These are phyloP conservation scores for Lepidothrix coronata DNA, from an alignment of 2,113 vertebrate species.

Conservation along the genomic window DNA sequence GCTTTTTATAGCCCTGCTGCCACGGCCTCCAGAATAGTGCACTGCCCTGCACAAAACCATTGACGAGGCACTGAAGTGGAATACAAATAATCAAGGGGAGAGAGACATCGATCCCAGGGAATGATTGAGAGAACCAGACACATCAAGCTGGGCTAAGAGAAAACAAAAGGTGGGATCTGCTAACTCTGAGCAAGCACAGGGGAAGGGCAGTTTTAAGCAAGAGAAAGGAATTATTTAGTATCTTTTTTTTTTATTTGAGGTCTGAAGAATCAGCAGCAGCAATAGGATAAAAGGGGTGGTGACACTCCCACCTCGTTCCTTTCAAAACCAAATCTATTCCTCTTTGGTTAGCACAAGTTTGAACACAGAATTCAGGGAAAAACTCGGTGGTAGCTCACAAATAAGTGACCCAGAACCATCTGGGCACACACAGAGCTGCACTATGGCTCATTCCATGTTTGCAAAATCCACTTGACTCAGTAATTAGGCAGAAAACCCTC, in stretches of 20 bases:
- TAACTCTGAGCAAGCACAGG: neutral
- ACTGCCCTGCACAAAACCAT: neutral
- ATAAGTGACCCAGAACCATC: neutral
- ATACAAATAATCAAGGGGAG: neutral
- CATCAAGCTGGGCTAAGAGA: neutral
- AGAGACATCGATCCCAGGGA: slow-evolving; percentile 8
- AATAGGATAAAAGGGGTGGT: neutral
- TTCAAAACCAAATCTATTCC: neutral
- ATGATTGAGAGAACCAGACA: neutral
- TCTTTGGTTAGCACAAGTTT: neutral
- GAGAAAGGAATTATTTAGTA: neutral
- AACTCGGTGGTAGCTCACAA: neutral
- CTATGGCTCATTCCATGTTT: neutral
- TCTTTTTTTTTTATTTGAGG: neutral
- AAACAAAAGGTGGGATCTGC: neutral
- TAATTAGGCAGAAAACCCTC: neutral
- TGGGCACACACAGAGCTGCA: neutral
- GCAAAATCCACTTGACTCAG: neutral
- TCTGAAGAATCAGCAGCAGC: neutral
- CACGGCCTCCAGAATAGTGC: neutral
- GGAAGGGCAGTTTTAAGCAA: neutral
- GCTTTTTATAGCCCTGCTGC: neutral
- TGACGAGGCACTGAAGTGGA: neutral
- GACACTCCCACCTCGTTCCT: neutral
- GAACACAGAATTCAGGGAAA: neutral